phyloP scores from a whole-genome alignment of 2,113 vertebrate species.

The Toxotes chatareus region DNA sequence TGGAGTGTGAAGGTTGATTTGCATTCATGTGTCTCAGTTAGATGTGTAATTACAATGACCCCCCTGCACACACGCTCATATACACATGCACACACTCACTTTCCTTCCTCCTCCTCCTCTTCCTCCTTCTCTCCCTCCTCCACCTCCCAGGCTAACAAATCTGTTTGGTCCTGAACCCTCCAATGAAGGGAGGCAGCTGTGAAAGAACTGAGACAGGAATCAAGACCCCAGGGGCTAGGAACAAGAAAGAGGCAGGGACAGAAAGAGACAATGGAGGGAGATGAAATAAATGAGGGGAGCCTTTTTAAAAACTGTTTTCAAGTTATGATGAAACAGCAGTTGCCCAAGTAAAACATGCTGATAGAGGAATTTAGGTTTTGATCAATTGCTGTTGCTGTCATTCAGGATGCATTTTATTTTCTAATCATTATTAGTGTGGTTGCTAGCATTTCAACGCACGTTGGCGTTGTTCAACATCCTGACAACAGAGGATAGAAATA shows the following conservation, averaged over 20 bases:
- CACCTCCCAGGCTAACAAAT: conserved; percentile 48
- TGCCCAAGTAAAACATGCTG: conserved; percentile 45
- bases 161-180: conserved; percentile 56
- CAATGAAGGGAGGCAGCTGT: conserved; percentile 43
- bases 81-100: not conserved
- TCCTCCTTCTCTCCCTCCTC: not conserved
- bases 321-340: conserved; percentile 60
- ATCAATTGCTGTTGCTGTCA: conserved; percentile 51
- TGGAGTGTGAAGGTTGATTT: conserved; percentile 65
- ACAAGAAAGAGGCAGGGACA: conserved; percentile 46
- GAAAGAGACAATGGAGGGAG: conserved; percentile 14
- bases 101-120: not conserved
- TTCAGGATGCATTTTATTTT: conserved; percentile 34
- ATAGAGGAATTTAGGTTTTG: conserved; percentile 50
- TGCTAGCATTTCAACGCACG: conserved; percentile 13
- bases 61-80: not conserved
- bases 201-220: conserved; percentile 49
- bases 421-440: conserved; percentile 23
- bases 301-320: conserved; percentile 58
- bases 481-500: conserved; percentile 22
- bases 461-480: conserved; percentile 13
- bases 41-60: conserved; percentile 63
- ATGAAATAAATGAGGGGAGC: conserved; percentile 57
- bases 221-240: conserved; percentile 44
- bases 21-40: conserved; percentile 45